A percentile compares a stretch with the other conserved stretches of the same genome.
phyloP scores from a whole-genome alignment of 2,113 vertebrate genomes.

The Oenanthe oenanthe region DNA sequence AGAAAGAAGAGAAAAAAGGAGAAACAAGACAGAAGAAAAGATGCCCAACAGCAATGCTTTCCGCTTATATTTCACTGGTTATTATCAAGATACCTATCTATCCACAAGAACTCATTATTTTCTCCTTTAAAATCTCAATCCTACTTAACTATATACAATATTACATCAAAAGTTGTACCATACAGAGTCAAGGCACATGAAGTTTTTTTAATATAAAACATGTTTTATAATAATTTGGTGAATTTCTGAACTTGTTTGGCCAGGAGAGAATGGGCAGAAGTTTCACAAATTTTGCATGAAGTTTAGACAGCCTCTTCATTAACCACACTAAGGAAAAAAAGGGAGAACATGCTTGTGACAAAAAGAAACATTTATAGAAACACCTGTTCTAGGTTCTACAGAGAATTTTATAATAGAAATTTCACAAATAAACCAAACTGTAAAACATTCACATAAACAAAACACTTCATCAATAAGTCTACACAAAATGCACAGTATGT shows the following conservation, averaged over 20 bases:
- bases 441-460: neutral
- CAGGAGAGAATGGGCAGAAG: neutral
- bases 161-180: neutral
- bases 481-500: neutral
- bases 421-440: neutral
- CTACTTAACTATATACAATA: neutral
- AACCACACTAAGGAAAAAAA: neutral
- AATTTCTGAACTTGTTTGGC: neutral
- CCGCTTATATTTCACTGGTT: neutral
- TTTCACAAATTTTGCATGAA: neutral
- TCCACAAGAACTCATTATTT: neutral
- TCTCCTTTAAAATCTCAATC: neutral
- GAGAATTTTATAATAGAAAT: neutral
- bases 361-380: neutral
- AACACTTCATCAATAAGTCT: neutral
- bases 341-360: neutral
- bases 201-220: neutral
- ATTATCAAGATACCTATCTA: neutral
- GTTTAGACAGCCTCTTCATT: neutral
- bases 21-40: neutral
- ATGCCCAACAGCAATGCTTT: neutral
- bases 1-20: neutral
- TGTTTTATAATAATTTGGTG: neutral
- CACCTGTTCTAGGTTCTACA: neutral
- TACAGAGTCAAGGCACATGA: neutral